A percentile compares a stretch with the other conserved stretches of the same genome.
Conservation (phyloP, 2,797 vertebrate genomes). For the Sphenodon punctatus region DNA sequence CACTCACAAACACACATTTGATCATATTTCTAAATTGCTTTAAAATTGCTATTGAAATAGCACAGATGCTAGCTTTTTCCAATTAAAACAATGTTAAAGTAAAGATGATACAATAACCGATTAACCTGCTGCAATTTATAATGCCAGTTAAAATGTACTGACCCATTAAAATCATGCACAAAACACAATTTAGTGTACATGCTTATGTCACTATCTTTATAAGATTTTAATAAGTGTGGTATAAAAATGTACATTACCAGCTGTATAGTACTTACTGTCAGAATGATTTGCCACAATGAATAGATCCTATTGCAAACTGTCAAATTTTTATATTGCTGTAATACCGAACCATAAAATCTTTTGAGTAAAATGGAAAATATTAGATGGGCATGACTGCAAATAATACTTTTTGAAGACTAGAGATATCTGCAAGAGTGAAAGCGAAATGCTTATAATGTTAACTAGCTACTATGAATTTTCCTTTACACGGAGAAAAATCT, state of each 20-base stretch:
- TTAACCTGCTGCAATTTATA: not conserved
- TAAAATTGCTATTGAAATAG: slow-evolving; percentile 14
- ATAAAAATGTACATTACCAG: slow-evolving; percentile 35
- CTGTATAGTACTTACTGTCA: slow-evolving; percentile 48
- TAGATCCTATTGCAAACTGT: slow-evolving; percentile 62
- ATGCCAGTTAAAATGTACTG: not conserved
- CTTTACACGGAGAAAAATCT: slow-evolving; percentile 28
- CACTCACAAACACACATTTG: not conserved
- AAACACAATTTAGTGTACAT: slow-evolving; percentile 12
- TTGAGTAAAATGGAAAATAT: slow-evolving; percentile 54
- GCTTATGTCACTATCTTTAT: not conserved
- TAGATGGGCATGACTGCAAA: slow-evolving; percentile 49
- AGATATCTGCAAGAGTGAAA: slow-evolving; percentile 48
- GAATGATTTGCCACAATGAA: slow-evolving; percentile 59
- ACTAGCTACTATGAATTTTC: slow-evolving; percentile 36
- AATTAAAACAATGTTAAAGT: not conserved
- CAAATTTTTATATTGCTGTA: slow-evolving; percentile 59
- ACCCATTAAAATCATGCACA: not conserved
- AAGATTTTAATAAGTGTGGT: slow-evolving; percentile 38
- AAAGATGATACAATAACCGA: not conserved
- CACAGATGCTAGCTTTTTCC: not conserved
- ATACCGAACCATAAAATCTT: slow-evolving; percentile 46
- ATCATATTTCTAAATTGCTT: slow-evolving; percentile 18
- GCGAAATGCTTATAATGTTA: slow-evolving; percentile 45
- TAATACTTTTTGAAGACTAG: slow-evolving; percentile 50